A percentile compares a stretch with the other conserved stretches of the same genome.
Conservation (phyloP, 37 sponge, comb jelly and placozoan genomes). For the Hexactinellida sp. region DNA sequence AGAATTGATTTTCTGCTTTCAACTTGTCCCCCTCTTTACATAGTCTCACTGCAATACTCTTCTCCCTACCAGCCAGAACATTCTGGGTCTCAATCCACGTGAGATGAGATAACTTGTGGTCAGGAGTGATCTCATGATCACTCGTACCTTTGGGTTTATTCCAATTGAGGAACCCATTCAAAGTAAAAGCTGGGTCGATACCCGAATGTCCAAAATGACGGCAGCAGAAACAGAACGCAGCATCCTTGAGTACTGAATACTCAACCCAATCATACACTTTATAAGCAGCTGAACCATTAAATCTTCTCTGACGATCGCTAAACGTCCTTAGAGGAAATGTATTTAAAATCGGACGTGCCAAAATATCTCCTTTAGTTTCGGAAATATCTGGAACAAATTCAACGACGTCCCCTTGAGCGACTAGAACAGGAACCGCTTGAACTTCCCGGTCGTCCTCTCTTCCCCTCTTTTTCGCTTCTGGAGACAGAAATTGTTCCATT, state of each 20-base stretch:
- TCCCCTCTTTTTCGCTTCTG: not conserved
- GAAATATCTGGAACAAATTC: not conserved
- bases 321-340: not conserved
- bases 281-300: not conserved
- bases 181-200: not conserved
- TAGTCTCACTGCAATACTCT: not conserved
- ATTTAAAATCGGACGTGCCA: not conserved
- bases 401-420: not conserved
- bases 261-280: not conserved
- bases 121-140: not conserved
- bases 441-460: not conserved
- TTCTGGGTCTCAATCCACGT: not conserved
- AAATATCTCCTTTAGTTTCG: not conserved
- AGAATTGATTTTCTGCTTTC: not conserved
- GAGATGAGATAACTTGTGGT: not conserved
- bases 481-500: not conserved
- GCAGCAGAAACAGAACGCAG: not conserved
- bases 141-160: not conserved
- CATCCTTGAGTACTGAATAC: not conserved
- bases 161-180: not conserved
- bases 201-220: not conserved
- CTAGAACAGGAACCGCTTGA: not conserved
- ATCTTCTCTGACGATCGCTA: not conserved
- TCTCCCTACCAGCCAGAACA: not conserved
- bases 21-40: not conserved